These are phyloP conservation scores for Laterallus jamaicensis DNA, from an alignment of 2,113 vertebrate genomes.

Conservation along the genomic window DNA sequence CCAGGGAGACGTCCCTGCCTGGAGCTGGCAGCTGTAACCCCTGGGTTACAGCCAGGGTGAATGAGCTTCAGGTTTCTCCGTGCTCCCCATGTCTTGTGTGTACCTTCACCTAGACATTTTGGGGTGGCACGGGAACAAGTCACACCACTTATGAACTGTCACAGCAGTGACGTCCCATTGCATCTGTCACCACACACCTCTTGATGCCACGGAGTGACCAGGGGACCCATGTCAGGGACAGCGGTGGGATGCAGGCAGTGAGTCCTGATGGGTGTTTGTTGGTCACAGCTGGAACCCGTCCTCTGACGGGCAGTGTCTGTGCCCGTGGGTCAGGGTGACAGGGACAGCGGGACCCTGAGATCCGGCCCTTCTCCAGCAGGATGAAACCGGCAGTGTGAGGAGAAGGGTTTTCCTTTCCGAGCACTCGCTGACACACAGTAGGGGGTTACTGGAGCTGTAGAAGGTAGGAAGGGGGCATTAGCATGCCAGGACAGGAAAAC, in stretches of 20 bases:
- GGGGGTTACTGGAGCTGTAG: background rate
- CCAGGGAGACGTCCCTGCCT: background rate
- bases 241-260: background rate
- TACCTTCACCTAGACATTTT: background rate
- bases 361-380: background rate
- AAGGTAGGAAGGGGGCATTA: background rate
- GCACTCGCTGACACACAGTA: background rate
- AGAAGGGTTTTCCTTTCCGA: background rate
- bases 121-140: background rate
- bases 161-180: background rate
- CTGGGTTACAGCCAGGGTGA: no score
- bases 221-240: background rate
- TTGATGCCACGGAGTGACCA: background rate
- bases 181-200: rapidly evolving
- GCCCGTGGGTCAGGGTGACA: rapidly evolving
- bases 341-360: background rate
- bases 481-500: background rate
- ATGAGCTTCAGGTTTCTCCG: rapidly evolving
- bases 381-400: background rate
- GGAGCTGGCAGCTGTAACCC: background rate
- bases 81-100: background rate
- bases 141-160: background rate
- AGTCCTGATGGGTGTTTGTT: background rate
- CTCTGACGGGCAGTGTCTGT: rapidly evolving
- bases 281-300: background rate